These are phyloP conservation scores for Eptatretus atami DNA, from an alignment of 2,797 vertebrate species.

Conservation along the genomic window DNA sequence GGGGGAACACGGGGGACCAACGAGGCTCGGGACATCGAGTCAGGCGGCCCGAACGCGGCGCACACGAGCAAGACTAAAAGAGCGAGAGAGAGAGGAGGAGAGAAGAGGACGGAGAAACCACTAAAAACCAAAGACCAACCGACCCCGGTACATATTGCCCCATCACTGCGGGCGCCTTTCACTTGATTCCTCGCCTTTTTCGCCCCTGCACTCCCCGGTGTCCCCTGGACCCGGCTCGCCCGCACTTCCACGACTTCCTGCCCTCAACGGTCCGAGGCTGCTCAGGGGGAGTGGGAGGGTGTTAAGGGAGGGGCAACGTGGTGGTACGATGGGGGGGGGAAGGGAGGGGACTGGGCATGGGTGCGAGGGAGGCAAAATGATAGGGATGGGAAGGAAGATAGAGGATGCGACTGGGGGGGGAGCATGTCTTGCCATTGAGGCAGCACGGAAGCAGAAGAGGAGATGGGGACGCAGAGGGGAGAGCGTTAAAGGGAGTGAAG, in stretches of 20 bases:
- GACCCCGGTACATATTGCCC: background rate
- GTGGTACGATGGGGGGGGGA: background rate
- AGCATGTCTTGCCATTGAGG: background rate
- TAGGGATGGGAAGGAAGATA: background rate
- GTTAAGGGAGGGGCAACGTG: background rate
- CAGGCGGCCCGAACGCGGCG: background rate
- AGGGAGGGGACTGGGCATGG: background rate
- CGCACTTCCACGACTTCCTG: too few relatives aligned
- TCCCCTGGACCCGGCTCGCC: too few relatives aligned
- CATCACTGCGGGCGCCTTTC: background rate
- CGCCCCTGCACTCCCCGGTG: too few relatives aligned
- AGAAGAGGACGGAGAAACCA: background rate
- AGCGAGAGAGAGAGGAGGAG: background rate
- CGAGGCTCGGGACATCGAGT: background rate
- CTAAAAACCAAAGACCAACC: background rate
- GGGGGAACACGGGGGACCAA: background rate
- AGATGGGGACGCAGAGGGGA: background rate
- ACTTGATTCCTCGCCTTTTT: too few relatives aligned
- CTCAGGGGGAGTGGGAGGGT: background rate
- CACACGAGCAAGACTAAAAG: background rate
- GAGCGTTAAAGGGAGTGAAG: background rate
- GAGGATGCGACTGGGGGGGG: background rate
- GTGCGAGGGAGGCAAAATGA: background rate
- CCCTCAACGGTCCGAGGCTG: background rate
- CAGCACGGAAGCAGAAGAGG: background rate